A percentile compares a stretch with the other conserved stretches of the same genome.
Evolutionary conservation across 2,888 invertebrate species (phyloP).

Genomic region (Drosophila suboccidentalis): DNA sequence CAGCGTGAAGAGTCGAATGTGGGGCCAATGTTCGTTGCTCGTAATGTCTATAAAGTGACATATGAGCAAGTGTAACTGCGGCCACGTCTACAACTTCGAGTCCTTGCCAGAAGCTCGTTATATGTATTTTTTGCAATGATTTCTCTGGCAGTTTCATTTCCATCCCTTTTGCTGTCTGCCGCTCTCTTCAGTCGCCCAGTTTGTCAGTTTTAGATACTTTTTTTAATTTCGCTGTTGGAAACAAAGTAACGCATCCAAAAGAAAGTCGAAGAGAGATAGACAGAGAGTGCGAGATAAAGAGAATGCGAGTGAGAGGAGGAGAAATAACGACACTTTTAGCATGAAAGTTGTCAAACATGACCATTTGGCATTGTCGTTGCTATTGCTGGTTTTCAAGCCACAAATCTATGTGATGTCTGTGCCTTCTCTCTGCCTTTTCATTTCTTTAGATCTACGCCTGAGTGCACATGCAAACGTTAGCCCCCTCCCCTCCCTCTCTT

Average conservation of each 20-base stretch:
- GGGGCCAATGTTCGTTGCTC: slow-evolving; percentile 1
- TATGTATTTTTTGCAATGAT: slow-evolving; percentile 43
- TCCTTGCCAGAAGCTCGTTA: slow-evolving; percentile 41
- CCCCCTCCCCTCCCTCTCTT: slow-evolving; percentile 4
- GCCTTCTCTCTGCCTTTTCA: slow-evolving; percentile 52
- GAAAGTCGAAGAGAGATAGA: slow-evolving; percentile 18
- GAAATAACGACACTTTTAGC: slow-evolving; percentile 25
- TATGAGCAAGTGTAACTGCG: slow-evolving; percentile 47
- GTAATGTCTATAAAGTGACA: slow-evolving; percentile 60
- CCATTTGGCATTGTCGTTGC: slow-evolving; percentile 65
- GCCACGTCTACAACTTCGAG: slow-evolving; percentile 4
- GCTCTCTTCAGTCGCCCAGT: slow-evolving; percentile 4
- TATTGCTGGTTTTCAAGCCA: slow-evolving; percentile 68
- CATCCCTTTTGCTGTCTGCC: not conserved
- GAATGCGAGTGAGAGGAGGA: not conserved
- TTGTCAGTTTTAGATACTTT: slow-evolving; percentile 45
- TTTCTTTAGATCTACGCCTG: slow-evolving; percentile 81
- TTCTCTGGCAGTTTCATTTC: slow-evolving; percentile 24
- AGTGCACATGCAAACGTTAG: slow-evolving; percentile 80
- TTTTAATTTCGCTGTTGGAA: slow-evolving; percentile 60
- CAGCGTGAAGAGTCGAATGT: slow-evolving; percentile 23
- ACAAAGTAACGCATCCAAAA: slow-evolving; percentile 69
- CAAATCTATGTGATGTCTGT: slow-evolving; percentile 58
- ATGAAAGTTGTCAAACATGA: slow-evolving; percentile 76
- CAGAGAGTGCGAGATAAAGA: not conserved